Base-by-base conservation (phyloP, 1,140 invertebrate genomes). In the Pinna nobilis region DNA sequence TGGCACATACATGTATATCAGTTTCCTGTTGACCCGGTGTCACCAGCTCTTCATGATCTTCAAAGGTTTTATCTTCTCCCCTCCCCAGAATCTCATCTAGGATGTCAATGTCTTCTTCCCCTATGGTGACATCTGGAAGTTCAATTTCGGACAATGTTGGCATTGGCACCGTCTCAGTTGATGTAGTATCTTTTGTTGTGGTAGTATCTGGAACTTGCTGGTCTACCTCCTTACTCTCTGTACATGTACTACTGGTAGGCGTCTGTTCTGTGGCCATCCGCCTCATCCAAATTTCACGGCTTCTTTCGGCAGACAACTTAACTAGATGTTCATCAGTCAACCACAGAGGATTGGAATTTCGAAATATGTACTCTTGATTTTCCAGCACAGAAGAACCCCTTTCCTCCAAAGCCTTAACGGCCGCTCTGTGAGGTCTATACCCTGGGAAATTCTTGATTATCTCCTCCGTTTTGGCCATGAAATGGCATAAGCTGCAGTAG, bases 401-500 rank as follows among this genome's bases (percentile, higher is more conserved):
- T 1, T 28, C 28, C 20, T 50, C 64, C 3, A 51, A 3, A 7
- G 49, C 32, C n/a, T 50, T 35, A 4, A 23, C n/a, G 7, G 41
- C 41, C 6, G 28, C n/a, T 5, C n/a, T 30, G 44, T 50, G 44
- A 0, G 25, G 37, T 1, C 32, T 23, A n/a, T 28, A 57, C 20
- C 60, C 60, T 47, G 44, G 44, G 0, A 47, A 18, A 18, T 65
- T 25, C 18, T 47, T 50, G 3, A n/a, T 18, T 11, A 51, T 13
- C 20, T 65, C 30, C 18, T 50, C 25, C 2, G 63, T 65, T 4
- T 47, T 65, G 23, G 25, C 41, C 15, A 33, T 65, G 30, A 65
- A 65, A 35, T 50, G 63, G 23, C 44, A 65, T n/a, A 65, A n/a
- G 28, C 25, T 50, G 30, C 63, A 65, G 63, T 51, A 65, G n/a